Conservation (phyloP, 2,797 vertebrate genomes). For the Smutsia gigantea region DNA sequence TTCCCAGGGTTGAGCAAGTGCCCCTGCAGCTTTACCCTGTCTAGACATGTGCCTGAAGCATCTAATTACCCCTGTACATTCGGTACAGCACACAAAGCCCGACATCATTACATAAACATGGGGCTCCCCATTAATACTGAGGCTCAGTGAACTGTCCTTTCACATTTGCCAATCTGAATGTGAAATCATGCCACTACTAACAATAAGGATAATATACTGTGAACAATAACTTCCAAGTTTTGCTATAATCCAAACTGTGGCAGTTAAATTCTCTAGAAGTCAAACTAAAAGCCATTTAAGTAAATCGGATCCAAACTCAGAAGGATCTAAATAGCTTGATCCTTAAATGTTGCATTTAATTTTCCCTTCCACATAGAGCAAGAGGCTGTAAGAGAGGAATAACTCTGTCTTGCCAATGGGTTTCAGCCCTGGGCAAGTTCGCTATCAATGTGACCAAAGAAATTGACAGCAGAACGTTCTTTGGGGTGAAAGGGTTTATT, state of each 20-base stretch:
- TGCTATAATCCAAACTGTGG: not conserved
- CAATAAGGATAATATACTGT: not conserved
- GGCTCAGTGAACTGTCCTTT: constrained; percentile 73
- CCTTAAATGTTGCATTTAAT: not conserved
- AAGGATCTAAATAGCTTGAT: not conserved
- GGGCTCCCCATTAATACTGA: not conserved
- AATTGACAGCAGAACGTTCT: too few relatives aligned
- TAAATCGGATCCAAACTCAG: constrained; percentile 32
- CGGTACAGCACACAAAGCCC: constrained; percentile 56
- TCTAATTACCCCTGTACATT: constrained; percentile 48
- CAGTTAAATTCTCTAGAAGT: not conserved
- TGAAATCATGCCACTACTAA: not conserved
- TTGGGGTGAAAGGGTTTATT: too few relatives aligned
- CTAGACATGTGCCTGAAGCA: constrained; percentile 67
- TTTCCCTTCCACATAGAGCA: not conserved
- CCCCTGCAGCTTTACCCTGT: constrained; percentile 58
- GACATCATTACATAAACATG: constrained; percentile 43
- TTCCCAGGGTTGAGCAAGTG: constrained; percentile 63
- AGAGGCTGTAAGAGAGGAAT: not conserved
- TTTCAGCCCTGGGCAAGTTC: too few relatives aligned
- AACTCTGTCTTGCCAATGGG: not conserved
- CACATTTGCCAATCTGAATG: constrained; percentile 45
- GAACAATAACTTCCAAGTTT: not conserved
- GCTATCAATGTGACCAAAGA: too few relatives aligned
- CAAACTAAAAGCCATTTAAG: not conserved